Evolutionary conservation across 1,140 invertebrate species (phyloP).

Genomic region (Palaemon carinicauda): DNA sequence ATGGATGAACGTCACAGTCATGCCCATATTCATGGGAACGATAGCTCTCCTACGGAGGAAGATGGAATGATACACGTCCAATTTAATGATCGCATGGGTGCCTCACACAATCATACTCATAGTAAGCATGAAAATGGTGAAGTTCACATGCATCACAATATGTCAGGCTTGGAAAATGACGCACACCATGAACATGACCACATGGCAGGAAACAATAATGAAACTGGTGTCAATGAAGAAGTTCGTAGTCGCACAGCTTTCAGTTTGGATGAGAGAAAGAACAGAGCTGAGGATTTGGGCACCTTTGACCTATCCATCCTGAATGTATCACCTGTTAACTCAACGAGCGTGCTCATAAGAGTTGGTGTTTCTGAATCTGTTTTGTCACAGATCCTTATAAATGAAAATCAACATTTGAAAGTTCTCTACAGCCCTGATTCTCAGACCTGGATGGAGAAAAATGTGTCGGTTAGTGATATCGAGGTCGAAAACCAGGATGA

Average conservation of each 20-base stretch:
- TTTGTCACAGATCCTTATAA: conserved; percentile 19
- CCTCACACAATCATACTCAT: too few species aligned
- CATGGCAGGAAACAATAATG: not conserved
- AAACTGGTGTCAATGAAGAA: not conserved
- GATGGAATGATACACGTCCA: too few species aligned
- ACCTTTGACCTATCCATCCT: conserved; percentile 42
- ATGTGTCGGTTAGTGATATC: conserved; percentile 16
- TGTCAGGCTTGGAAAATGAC: not conserved
- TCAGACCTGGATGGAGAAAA: conserved; percentile 43
- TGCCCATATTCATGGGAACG: too few species aligned
- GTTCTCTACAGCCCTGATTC: conserved; percentile 45
- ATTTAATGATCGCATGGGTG: too few species aligned
- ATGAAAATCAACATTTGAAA: conserved; percentile 73
- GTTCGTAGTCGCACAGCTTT: not conserved
- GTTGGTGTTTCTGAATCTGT: conserved; percentile 34
- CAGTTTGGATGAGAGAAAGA: conserved; percentile 9
- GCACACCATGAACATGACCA: not conserved
- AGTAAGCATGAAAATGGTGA: too few species aligned
- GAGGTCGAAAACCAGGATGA: conserved; percentile 62
- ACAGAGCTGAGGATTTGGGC: conserved; percentile 33
- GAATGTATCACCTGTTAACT: conserved; percentile 39
- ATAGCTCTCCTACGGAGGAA: too few species aligned
- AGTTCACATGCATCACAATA: too few species aligned
- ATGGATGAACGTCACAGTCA: not conserved
- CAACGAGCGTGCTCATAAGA: conserved; percentile 29